phyloP scores from a whole-genome alignment of 2,888 invertebrate genomes.

The Platerodrilus igneus region DNA sequence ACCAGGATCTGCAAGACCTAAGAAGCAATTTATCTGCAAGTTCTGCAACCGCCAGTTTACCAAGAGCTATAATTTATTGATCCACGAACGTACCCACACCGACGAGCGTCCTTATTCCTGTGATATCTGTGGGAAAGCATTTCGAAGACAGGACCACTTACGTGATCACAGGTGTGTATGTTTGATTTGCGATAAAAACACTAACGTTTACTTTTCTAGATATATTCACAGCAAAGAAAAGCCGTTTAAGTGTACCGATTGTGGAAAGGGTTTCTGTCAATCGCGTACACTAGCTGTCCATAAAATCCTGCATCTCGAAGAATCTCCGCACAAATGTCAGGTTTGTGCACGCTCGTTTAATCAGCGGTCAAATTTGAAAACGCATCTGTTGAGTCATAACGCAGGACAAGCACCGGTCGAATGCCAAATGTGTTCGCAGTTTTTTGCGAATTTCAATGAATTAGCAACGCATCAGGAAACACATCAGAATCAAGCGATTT shows the following conservation, averaged over 20 bases:
- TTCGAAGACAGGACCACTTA: constrained; percentile 90
- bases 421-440: constrained; percentile 40
- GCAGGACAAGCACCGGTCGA: constrained; percentile 55
- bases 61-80: constrained; percentile 95
- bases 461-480: constrained; percentile 42
- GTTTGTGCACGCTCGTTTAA: constrained; percentile 86
- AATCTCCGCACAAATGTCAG: constrained; percentile 89
- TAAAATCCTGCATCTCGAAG: constrained; percentile 89
- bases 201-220: constrained; percentile 51
- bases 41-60: constrained; percentile 97
- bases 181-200: constrained; percentile 8
- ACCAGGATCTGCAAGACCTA: constrained; percentile 57
- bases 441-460: constrained; percentile 40
- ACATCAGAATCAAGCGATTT: constrained; percentile 32
- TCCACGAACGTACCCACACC: constrained; percentile 95
- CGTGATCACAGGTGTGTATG: constrained; percentile 76
- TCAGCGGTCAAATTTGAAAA: constrained; percentile 88
- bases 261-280: constrained; percentile 98
- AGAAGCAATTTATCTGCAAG: constrained; percentile 93
- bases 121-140: constrained; percentile 94
- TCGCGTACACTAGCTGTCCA: constrained; percentile 94
- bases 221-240: constrained; percentile 99
- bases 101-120: constrained; percentile 95
- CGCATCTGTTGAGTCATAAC: constrained; percentile 84
- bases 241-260: constrained; percentile 94